These are phyloP conservation scores for Dicranocentrus wangi DNA, from an alignment of 2,888 invertebrate species.

Conservation along the genomic window DNA sequence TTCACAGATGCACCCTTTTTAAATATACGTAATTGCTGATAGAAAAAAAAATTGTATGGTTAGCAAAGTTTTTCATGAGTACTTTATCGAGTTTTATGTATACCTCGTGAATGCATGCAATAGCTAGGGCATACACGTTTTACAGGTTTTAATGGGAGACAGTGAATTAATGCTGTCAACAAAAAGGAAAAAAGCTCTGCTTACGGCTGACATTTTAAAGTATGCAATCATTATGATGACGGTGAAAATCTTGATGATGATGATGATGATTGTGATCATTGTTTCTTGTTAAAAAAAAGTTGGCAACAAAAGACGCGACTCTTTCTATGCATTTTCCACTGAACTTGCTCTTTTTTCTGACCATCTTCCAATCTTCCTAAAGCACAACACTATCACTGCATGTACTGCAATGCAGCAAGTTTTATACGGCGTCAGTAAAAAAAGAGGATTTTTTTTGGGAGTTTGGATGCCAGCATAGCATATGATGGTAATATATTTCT, in stretches of 20 bases:
- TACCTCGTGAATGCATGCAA: no score
- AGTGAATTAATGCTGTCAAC: constrained; percentile 56
- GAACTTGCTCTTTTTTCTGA: constrained; percentile 31
- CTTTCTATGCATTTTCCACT: constrained; percentile 11
- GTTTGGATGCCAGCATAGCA: not conserved
- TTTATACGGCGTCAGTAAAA: not conserved
- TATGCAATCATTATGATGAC: constrained; percentile 28
- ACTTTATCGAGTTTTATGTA: no score
- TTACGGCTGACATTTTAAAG: constrained; percentile 2
- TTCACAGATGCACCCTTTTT: constrained; percentile 14
- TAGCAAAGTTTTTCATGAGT: no score
- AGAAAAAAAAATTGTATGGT: not conserved
- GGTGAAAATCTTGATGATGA: not conserved
- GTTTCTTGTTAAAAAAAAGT: constrained; percentile 10
- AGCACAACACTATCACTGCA: no score
- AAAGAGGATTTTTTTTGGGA: no score
- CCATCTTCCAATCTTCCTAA: constrained; percentile 1
- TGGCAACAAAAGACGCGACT: no score
- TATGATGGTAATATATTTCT: constrained; percentile 10
- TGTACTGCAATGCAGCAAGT: constrained; percentile 35
- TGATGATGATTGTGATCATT: constrained; percentile 23
- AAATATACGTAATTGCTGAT: not conserved
- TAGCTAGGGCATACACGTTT: constrained; percentile 23
- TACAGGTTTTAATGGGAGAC: constrained; percentile 41
- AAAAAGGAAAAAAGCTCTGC: constrained; percentile 41